Evolutionary conservation across 2,888 invertebrate genomes (phyloP).

Genomic region (Macroteleia sp.): DNA sequence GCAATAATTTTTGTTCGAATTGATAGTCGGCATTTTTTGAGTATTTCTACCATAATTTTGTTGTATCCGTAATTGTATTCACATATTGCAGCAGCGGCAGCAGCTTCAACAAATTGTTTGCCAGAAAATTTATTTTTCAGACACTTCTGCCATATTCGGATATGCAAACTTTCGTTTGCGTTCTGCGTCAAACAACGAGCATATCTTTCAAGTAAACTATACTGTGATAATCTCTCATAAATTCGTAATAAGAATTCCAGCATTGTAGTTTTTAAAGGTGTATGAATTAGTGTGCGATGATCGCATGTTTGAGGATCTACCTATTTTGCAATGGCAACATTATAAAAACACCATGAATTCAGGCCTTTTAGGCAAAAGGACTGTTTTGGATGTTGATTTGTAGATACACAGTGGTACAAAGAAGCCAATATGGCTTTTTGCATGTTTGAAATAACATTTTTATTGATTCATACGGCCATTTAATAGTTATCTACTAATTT

Average conservation of each 20-base stretch:
- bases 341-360: conserved; percentile 27
- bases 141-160: conserved; percentile 12
- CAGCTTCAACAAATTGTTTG: conserved; percentile 8
- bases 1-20: no score
- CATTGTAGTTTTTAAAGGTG: conserved; percentile 1
- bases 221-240: neutral
- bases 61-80: conserved; percentile 1
- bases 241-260: conserved; percentile 8
- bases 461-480: no score
- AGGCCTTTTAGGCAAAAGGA: conserved; percentile 15
- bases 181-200: conserved; percentile 9
- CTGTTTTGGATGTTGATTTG: conserved; percentile 1
- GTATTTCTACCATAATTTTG: no score
- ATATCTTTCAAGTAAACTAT: neutral
- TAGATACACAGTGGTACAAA: conserved; percentile 27
- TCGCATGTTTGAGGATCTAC: neutral
- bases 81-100: neutral
- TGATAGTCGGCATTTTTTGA: no score
- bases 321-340: conserved; percentile 18
- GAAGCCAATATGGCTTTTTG: conserved; percentile 31
- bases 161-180: conserved; percentile 18
- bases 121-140: neutral
- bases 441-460: conserved; percentile 17
- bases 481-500: no score
- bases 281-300: neutral